Evolutionary conservation across 2,797 vertebrate species (phyloP).

Genomic region (Onychomys leucogaster): DNA sequence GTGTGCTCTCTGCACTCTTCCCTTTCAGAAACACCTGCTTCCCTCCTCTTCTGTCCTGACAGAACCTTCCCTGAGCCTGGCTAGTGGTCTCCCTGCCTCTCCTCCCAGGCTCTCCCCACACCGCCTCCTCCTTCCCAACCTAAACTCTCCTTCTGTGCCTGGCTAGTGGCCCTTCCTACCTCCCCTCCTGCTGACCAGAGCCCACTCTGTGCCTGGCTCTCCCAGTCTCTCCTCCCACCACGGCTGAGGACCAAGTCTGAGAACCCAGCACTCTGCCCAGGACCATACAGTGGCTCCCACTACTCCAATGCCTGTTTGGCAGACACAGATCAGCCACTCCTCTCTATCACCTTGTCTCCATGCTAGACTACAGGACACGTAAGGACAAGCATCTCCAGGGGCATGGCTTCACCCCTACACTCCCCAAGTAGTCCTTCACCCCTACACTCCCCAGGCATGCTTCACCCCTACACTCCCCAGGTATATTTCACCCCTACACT

Average conservation of each 20-base stretch:
- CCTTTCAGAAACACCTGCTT: not conserved
- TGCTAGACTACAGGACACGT: too few relatives aligned
- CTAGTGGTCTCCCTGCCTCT: not conserved
- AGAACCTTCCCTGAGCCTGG: not conserved
- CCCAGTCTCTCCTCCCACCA: not conserved
- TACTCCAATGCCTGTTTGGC: not conserved
- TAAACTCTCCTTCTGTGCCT: not conserved
- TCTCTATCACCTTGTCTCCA: not conserved
- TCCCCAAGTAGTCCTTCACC: too few relatives aligned
- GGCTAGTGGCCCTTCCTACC: not conserved
- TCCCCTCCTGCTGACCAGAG: not conserved
- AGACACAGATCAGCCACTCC: not conserved
- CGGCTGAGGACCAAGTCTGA: not conserved
- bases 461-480: too few relatives aligned
- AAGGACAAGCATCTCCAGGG: not conserved
- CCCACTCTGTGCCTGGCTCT: too few relatives aligned
- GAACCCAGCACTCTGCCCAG: not conserved
- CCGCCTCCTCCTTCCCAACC: not conserved
- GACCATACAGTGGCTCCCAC: not conserved
- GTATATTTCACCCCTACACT: too few relatives aligned
- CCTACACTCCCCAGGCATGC: too few relatives aligned
- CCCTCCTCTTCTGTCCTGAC: too few relatives aligned
- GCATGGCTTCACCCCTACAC: too few relatives aligned
- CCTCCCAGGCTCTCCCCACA: not conserved
- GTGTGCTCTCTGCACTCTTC: not conserved